A percentile compares a stretch with the other conserved stretches of the same genome.
phyloP scores from a whole-genome alignment of 1,140 invertebrate genomes.

The Cataglyphis hispanica region DNA sequence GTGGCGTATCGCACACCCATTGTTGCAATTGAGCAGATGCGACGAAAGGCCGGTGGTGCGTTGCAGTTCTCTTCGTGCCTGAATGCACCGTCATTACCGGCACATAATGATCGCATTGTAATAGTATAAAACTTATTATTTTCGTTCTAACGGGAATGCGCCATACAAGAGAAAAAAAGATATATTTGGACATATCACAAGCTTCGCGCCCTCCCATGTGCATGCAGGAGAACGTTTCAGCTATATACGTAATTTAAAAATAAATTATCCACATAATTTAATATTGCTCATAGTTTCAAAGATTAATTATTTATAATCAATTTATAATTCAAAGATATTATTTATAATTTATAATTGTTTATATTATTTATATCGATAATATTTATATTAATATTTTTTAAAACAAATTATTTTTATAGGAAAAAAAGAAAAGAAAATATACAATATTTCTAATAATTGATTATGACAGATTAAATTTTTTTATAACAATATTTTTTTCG shows the following conservation, averaged over 20 bases:
- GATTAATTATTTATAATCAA: too few species aligned
- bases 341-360: too few species aligned
- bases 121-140: slow-evolving; percentile 78
- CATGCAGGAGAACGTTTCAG: not conserved
- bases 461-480: not conserved
- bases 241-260: not conserved
- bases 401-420: not conserved
- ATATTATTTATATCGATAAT: too few species aligned
- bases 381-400: too few species aligned
- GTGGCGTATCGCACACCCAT: slow-evolving; percentile 64
- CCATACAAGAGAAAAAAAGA: slow-evolving; percentile 7
- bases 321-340: too few species aligned
- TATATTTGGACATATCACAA: not conserved
- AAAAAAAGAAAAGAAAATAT: not conserved
- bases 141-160: slow-evolving; percentile 54
- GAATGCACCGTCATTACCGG: slow-evolving; percentile 81
- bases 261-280: not conserved
- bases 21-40: slow-evolving; percentile 79
- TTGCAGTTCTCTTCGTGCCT: slow-evolving; percentile 77
- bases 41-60: slow-evolving; percentile 66
- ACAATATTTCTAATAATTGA: not conserved
- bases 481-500: not conserved
- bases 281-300: not conserved
- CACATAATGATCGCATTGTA: slow-evolving; percentile 81
- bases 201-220: not conserved